Evolutionary conservation across 1,140 invertebrate genomes (phyloP), one percentile per base, ranked within the genome.

Genomic region (Heliothis virescens): DNA sequence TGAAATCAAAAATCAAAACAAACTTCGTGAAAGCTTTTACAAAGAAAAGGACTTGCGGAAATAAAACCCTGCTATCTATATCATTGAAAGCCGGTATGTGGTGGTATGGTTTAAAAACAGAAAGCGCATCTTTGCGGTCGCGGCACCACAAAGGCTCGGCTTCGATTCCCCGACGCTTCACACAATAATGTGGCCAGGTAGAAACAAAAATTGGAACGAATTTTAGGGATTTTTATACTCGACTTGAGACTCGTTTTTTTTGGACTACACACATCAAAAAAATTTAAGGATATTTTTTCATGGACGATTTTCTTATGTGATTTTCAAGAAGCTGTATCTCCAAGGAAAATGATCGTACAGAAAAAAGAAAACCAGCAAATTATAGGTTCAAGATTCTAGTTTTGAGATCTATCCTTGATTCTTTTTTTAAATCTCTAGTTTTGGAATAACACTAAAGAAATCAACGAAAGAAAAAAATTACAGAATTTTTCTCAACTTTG

Each of bases 141-240:
- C 65, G 65, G 65, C 15, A 21, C 65, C 48, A 69, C 65, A 69
- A 69, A 69, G 41, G 65, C 16, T 13, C 16, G 48, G 29, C 48
- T 69, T 69, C 65, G 65, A 69, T 69, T 26, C 65, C 65, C 65
- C 0, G 65, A 69, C 65, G 62, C 62, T 10, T 65, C 62, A 48
- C 41, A 65, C 65, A 26, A 69, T 26, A 18, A 52, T 52, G 65
- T 69, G 48, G 65, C 16, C 65, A 69, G 65, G 65, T 69, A 69
- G 48, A 69, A 53, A 69, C 65, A 69, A 69, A 69, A 69, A 52
- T 52, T 52, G 65, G 65, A 69, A 69, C 65, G 65, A 69, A 69
- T 69, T 69, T 69, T 53, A 69, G 48, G 65, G 48, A 18, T 53
- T 69, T 53, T 69, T 34, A 52, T 69, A 12, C 5, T 26, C 21